Evolutionary conservation across 2,113 vertebrate genomes (phyloP), one percentile per base, ranked within the genome.

Genomic region (Reinhardtius hippoglossoides): DNA sequence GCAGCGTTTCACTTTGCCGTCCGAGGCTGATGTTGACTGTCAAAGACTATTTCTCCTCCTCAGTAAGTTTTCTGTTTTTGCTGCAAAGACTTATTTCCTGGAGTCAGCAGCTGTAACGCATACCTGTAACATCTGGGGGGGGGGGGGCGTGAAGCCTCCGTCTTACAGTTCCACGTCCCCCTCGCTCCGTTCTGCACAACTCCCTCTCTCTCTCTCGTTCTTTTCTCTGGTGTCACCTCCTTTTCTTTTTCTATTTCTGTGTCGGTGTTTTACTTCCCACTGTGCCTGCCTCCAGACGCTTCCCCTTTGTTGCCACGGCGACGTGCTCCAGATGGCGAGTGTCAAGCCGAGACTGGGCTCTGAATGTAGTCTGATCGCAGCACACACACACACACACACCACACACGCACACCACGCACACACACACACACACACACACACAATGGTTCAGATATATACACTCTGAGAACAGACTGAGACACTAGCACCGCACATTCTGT

Each of bases 321-420:
- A 92, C 87, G n/a, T 44, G 69, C 77, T 89, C 89, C 91, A 89
- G 91, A 91, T 92, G 88, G 91, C 79, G 68, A 82, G 78, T 87
- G 88, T 88, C 87, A 83, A 87, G 84, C 80, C 69, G 31, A 81
- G 82, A 75, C 71, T 16, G 62, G 21, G 73, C 78, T 78, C 58
- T 26, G 31, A 82, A 54, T 81, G 61, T 81, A 24, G 64, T 83
- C 82, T 68, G 61, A 81, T 74, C 42, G 37, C 58, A 60, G 59
- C 26, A 52, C 58, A 60, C 59, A 71, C 62, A 31, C 64, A 48
- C 46, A 16, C 46, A 18, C 60, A 58, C 35, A 24, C 24, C 24
- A 24, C 24, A 24, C 24, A 56, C 48, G 64, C 54, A 48, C 67
- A 71, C 74, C 54, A 48, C 67, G 69, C 74, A 54, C 48, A 20